These are phyloP conservation scores for Sarotherodon lohbergeri DNA, from an alignment of 2,113 vertebrate genomes.

Conservation along the genomic window DNA sequence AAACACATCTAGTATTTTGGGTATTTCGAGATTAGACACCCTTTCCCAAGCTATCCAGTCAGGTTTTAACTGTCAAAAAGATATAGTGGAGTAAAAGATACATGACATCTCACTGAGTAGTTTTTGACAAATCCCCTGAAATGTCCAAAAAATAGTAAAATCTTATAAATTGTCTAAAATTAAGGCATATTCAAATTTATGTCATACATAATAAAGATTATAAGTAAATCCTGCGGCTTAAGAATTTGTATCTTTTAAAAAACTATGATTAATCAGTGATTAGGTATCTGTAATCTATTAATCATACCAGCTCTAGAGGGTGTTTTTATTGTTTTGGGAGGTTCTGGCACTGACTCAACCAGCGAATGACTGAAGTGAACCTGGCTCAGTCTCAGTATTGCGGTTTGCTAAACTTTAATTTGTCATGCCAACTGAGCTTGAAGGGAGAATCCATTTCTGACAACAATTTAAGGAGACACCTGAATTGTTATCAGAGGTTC, in stretches of 20 bases:
- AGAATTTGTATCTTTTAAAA: neutral
- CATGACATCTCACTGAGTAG: neutral
- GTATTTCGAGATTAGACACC: neutral
- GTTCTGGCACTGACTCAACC: neutral
- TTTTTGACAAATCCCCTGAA: neutral
- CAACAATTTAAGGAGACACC: neutral
- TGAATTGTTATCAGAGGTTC: neutral
- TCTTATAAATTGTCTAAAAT: neutral
- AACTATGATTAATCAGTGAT: neutral
- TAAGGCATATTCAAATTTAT: neutral
- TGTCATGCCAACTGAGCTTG: neutral
- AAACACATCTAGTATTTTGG: neutral
- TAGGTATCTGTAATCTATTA: neutral
- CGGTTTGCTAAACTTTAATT: neutral
- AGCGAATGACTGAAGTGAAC: neutral
- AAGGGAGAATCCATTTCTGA: neutral
- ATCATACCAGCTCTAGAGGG: neutral
- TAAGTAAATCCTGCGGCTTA: neutral
- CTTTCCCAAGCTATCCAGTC: neutral
- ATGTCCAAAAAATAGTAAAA: neutral
- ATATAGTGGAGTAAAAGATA: neutral
- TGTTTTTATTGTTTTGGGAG: neutral
- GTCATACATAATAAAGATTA: neutral
- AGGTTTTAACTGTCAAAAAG: neutral
- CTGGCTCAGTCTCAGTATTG: neutral